Evolutionary conservation across 2,113 vertebrate genomes (phyloP).

Genomic region (Dasyornis broadbenti): DNA sequence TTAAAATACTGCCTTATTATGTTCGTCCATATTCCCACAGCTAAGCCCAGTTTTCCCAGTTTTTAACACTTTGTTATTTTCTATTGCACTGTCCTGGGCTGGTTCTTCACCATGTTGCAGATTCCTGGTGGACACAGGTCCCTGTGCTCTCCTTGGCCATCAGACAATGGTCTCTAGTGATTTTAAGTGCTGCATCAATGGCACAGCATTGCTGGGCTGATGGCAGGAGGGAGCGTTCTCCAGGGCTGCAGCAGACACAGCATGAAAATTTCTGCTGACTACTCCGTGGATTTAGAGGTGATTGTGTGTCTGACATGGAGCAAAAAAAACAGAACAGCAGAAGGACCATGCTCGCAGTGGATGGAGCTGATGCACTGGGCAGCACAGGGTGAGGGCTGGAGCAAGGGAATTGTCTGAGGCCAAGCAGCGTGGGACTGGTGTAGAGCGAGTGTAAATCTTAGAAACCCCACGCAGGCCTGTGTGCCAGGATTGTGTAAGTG

Average conservation of each 20-base stretch:
- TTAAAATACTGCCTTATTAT: neutral
- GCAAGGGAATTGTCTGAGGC: neutral
- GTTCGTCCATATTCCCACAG: neutral
- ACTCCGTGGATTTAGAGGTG: neutral
- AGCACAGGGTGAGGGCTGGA: neutral
- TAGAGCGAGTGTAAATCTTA: neutral
- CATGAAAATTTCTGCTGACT: neutral
- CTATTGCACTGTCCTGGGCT: fast-evolving
- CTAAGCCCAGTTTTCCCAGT: neutral
- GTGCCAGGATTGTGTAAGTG: neutral
- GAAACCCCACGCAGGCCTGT: neutral
- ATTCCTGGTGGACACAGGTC: neutral
- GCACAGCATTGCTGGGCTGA: neutral
- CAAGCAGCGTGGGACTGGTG: fast-evolving
- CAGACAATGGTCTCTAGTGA: fast-evolving
- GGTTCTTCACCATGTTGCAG: neutral
- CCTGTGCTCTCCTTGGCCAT: neutral
- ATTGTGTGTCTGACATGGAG: neutral
- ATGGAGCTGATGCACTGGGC: neutral
- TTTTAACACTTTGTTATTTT: neutral
- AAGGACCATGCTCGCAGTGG: fast-evolving
- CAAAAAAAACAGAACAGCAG: neutral
- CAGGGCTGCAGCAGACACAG: neutral
- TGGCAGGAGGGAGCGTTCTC: neutral
- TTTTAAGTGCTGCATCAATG: neutral